Conservation (phyloP, 2,888 invertebrate genomes). For the Agonopterix subpropinquella region DNA sequence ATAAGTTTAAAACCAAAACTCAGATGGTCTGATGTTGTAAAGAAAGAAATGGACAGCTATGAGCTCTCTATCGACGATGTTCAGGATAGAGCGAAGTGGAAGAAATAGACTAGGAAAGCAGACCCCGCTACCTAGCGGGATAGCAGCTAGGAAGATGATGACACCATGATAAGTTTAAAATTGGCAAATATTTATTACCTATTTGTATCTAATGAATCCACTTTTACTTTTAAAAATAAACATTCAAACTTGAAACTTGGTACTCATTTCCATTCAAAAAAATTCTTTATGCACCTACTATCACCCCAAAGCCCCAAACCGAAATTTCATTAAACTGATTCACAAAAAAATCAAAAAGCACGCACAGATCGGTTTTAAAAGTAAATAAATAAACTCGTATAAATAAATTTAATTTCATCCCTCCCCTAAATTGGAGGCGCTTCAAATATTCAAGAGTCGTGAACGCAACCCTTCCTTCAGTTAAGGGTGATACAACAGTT, state of each 20-base stretch:
- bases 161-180: too few species aligned
- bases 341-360: slow-evolving; percentile 31
- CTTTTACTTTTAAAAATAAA: too few species aligned
- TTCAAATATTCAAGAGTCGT: slow-evolving; percentile 73
- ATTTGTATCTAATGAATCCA: too few species aligned
- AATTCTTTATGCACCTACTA: background rate
- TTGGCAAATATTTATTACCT: too few species aligned
- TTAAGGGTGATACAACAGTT: slow-evolving; percentile 45
- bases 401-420: slow-evolving; percentile 73
- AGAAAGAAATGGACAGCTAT: too few species aligned
- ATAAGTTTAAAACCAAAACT: too few species aligned
- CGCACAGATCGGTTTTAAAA: slow-evolving; percentile 29
- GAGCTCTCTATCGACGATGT: too few species aligned
- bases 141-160: too few species aligned
- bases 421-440: slow-evolving; percentile 65
- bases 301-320: slow-evolving; percentile 16
- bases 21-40: too few species aligned
- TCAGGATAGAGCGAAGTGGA: too few species aligned
- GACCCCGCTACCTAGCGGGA: too few species aligned
- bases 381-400: slow-evolving; percentile 66
- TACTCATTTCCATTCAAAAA: slow-evolving; percentile 4
- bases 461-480: slow-evolving; percentile 70
- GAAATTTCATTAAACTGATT: slow-evolving; percentile 13
- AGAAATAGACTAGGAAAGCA: too few species aligned
- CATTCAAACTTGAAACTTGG: slow-evolving; percentile 6